phyloP scores from a whole-genome alignment of 1,140 invertebrate species.

The Drosophila nikananu region DNA sequence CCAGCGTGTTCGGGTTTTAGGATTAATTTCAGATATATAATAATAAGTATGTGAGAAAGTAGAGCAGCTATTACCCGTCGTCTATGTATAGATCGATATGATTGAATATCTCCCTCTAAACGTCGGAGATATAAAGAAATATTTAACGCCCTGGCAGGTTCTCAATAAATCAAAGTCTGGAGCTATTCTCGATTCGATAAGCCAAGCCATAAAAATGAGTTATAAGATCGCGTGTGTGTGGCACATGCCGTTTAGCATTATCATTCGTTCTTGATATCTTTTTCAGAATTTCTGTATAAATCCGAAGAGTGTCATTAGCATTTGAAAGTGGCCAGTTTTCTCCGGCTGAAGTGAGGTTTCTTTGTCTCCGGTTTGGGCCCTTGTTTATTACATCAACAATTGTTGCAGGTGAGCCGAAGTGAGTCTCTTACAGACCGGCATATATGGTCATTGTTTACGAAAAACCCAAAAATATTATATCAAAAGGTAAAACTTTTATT shows the following conservation, averaged over 20 bases:
- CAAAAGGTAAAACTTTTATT: conserved; percentile 67
- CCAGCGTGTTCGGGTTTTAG: conserved; percentile 32
- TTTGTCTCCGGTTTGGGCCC: conserved; percentile 26
- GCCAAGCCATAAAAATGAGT: conserved; percentile 68
- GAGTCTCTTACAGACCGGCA: conserved; percentile 6
- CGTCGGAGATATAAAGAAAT: conserved; percentile 27
- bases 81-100: conserved; percentile 17
- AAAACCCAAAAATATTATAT: conserved; percentile 54
- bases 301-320: conserved; percentile 41
- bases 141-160: conserved; percentile 49
- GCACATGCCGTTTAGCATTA: conserved; percentile 46
- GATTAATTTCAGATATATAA: conserved; percentile 30
- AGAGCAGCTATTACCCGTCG: conserved; percentile 17
- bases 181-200: conserved; percentile 50
- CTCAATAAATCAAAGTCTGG: conserved; percentile 61
- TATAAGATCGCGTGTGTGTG: conserved; percentile 47
- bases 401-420: conserved; percentile 65
- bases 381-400: conserved; percentile 66
- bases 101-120: conserved; percentile 21
- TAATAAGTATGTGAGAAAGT: conserved; percentile 28
- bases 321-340: conserved; percentile 54
- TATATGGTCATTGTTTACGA: conserved; percentile 57
- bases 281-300: conserved; percentile 6
- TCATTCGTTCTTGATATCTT: conserved; percentile 7
- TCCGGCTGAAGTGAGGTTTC: conserved; percentile 26